Base-by-base conservation (phyloP, 2,888 invertebrate genomes). In the Acrocyrtus sp. region DNA sequence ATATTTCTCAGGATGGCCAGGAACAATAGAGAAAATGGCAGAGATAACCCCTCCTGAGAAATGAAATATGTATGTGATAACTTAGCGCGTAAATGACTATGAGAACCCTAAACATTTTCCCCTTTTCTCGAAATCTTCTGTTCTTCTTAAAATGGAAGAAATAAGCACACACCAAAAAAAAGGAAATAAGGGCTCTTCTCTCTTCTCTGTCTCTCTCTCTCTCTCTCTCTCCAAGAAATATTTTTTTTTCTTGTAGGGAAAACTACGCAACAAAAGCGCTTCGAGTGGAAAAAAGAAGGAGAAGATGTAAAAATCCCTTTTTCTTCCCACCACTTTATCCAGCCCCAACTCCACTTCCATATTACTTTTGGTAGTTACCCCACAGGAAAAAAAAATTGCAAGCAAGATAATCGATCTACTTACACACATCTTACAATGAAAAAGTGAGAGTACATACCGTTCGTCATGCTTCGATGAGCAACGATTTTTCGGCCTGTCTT, bases 391-490 rank as follows among this genome's bases (percentile, higher is more conserved):
- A 34, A 62, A 48, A 62, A 47, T 56, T 62, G 61, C 56, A 62
- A 53, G 27, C 17, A 34, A 61, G 56, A 70, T 70, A 61, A 70
- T 56, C 51, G 57, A 70, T 70, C 48, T 58, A 27, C 34, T 34
- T 34, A 34, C 34, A 34, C 12, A 8, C 61, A 61, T 56, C n/a
- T 47, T 53, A 60, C 51, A 60, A 68, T 27, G 43, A 66, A 60
- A 29, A 53, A 54, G 60, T 48, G 63, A 21, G 21, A 63, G 65
- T 65, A 72, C 72, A 65, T 60, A 51, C 63, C 58, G 60, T 72
- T 72, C 53, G 65, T 72, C 72, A 72, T 65, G 72, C 45, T 65
- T 72, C 27, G 65, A 58, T 63, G 63, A 72, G 24, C 72, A 53
- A 22, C 56, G 50, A 62, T 63, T 72, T 60, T 51, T 60, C 53